Conservation (phyloP, 1,140 invertebrate genomes). For the Drosophila kohkoa region DNA sequence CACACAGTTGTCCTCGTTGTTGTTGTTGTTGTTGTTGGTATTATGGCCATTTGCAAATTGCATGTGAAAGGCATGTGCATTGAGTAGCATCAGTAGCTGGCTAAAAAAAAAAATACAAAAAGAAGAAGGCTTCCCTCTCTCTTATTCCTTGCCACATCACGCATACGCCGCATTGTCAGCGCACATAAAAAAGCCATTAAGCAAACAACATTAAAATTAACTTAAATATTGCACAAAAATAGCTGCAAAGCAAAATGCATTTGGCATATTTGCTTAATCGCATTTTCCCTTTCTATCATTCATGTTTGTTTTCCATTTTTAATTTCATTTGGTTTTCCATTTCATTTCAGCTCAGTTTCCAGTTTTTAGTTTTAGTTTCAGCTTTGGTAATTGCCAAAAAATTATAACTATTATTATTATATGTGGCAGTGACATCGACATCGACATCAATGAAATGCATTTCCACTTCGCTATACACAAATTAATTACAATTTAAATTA, state of each 20-base stretch:
- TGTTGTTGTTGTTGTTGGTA: constrained; percentile 17
- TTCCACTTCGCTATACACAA: constrained; percentile 35
- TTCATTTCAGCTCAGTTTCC: constrained; percentile 5
- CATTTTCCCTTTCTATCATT: constrained; percentile 44
- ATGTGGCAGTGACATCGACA: constrained; percentile 1
- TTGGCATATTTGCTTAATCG: constrained; percentile 75
- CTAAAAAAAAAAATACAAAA: constrained; percentile 36
- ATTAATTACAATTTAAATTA: constrained; percentile 72
- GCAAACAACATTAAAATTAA: constrained; percentile 78
- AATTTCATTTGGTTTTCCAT: background rate
- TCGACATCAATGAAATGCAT: constrained; percentile 21
- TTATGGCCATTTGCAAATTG: constrained; percentile 46
- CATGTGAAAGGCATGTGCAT: constrained; percentile 53
- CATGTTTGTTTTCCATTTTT: constrained; percentile 6
- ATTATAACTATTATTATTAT: constrained; percentile 18
- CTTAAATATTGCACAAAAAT: constrained; percentile 63
- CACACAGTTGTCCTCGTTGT: constrained; percentile 11
- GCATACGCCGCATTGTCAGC: constrained; percentile 51
- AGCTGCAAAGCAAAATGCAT: constrained; percentile 57
- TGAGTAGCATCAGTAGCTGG: constrained; percentile 18
- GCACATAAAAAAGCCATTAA: constrained; percentile 78
- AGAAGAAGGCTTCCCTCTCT: no score
- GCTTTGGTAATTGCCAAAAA: constrained; percentile 33
- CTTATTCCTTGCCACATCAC: constrained; percentile 24
- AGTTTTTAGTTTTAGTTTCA: background rate